phyloP scores from a whole-genome alignment of 37 sponge, comb jelly and placozoan species.

The Halisarca cf. caerulea region DNA sequence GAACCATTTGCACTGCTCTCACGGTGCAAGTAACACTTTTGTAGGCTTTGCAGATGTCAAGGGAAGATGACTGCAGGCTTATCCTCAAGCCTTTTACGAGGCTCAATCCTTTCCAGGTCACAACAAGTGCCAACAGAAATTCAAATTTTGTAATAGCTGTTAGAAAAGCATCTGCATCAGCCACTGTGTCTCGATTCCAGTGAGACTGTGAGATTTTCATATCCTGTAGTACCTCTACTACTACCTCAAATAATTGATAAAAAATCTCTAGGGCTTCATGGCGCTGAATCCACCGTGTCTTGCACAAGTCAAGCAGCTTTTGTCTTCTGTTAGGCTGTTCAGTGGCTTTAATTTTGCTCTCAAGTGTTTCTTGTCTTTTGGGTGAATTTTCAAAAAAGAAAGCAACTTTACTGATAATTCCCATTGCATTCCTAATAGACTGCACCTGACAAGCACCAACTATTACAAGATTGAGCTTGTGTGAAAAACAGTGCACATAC shows the following conservation, averaged over 20 bases:
- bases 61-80: not conserved
- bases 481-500: constrained; percentile 54
- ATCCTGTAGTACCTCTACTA: not conserved
- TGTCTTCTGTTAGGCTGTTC: not conserved
- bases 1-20: too few relatives aligned
- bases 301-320: too few relatives aligned
- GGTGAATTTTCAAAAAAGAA: constrained; percentile 19
- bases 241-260: not conserved
- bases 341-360: not conserved
- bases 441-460: too few relatives aligned
- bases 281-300: not conserved
- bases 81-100: too few relatives aligned
- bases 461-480: too few relatives aligned
- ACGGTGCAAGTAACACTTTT: too few relatives aligned
- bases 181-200: too few relatives aligned
- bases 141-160: too few relatives aligned
- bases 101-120: too few relatives aligned
- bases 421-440: constrained; percentile 42
- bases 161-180: not conserved
- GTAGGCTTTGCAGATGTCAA: not conserved
- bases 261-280: not conserved
- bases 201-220: not conserved
- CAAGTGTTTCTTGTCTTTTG: not conserved
- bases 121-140: too few relatives aligned
- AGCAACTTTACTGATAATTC: constrained; percentile 15